phyloP scores from a whole-genome alignment of 1,140 invertebrate genomes.

The Ceratina australensis region DNA sequence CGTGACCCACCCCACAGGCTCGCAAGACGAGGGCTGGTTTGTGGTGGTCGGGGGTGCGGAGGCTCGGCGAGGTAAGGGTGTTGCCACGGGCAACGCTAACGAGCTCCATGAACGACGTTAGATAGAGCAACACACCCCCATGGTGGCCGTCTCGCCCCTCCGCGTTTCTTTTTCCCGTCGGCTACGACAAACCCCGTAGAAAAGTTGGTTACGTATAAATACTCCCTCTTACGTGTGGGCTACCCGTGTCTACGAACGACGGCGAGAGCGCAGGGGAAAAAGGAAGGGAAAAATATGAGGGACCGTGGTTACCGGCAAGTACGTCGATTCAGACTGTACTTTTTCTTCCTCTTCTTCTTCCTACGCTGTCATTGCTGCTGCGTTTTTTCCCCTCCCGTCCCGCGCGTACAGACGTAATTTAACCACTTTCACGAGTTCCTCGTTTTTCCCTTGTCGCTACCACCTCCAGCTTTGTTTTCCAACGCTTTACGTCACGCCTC shows the following conservation, averaged over 20 bases:
- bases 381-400: not conserved
- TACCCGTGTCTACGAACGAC: constrained; percentile 29
- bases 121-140: constrained; percentile 75
- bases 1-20: constrained; percentile 50
- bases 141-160: constrained; percentile 53
- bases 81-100: constrained; percentile 79
- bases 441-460: constrained; percentile 29
- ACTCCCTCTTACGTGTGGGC: constrained; percentile 54
- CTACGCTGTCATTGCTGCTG: not conserved
- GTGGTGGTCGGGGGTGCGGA: constrained; percentile 52
- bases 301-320: not conserved
- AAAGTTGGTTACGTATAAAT: constrained; percentile 74
- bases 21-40: constrained; percentile 61
- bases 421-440: constrained; percentile 25
- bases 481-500: constrained; percentile 6
- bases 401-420: constrained; percentile 24
- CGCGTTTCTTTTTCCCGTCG: constrained; percentile 26
- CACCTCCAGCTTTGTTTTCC: constrained; percentile 18
- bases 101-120: constrained; percentile 79
- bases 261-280: not conserved
- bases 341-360: not conserved
- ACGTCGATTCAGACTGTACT: constrained; percentile 13
- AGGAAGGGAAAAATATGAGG: not conserved
- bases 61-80: constrained; percentile 70
- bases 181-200: constrained; percentile 65